Base-by-base conservation (phyloP, 2,113 vertebrate genomes). In the Pundamilia nyererei region DNA sequence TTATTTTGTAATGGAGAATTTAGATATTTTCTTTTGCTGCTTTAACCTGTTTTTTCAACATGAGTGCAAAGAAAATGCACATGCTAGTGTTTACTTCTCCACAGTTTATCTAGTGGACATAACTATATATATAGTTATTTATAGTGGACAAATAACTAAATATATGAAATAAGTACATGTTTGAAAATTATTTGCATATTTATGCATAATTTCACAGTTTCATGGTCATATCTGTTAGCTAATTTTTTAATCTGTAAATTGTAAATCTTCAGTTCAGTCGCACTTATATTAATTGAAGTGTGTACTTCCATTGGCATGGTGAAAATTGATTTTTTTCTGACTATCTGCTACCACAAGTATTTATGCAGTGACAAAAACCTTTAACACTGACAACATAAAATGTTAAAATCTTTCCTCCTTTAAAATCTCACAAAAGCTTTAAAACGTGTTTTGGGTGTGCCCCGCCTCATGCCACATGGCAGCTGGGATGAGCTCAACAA, bases 301-400 rank as follows among this genome's bases (percentile, higher is more conserved):
- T 70, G 11, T 45, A 45, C 40, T 45, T 42, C 21, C 38, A 72
- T 17, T 24, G 21, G 6, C 35, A 6, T 24, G 60, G 62, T 24
- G n/a, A 42, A 42, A 70, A 70, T 6, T 0, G 1, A 40, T 40
- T 38, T 70, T 70, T 42, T 21, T 40, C 12, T 24, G n/a, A 40
- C 31, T 65, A 35, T 65, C 60, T n/a, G 31, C 31, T 35, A 62
- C 58, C 58, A n/a, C 58, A 62, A 35, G 31, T 65, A 35, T 65
- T 70, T 70, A 70, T 70, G n/a, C 7, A 70, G 13, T 0, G 40
- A 29, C 40, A 47, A 72, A 72, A 26, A 1, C 0, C 0, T 45
- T 72, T 72, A 42, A 7, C 21, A 17, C 21, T 45, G 21, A 26
- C 38, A 17, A 72, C n/a, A 68, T 40, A 68, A 38, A 65, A 65